Evolutionary conservation across 2,797 vertebrate genomes (phyloP).

Genomic region (Glyptemys insculpta): DNA sequence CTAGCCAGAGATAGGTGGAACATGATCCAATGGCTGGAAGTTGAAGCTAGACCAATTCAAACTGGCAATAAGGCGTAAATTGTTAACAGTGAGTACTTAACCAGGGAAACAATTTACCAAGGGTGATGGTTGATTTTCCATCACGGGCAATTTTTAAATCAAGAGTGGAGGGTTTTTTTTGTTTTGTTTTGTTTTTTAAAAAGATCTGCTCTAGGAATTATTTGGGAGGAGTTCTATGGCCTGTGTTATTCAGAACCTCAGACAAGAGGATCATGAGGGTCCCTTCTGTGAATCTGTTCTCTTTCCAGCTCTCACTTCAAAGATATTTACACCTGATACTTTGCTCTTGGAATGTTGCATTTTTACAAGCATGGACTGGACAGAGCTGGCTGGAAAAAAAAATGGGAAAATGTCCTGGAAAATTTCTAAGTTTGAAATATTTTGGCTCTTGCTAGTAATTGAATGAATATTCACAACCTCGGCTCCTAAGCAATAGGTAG

Average conservation of each 20-base stretch:
- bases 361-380: neutral
- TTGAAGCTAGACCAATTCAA: too few relatives aligned
- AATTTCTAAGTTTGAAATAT: rapidly evolving
- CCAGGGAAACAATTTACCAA: neutral
- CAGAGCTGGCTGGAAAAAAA: rapidly evolving
- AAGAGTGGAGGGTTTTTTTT: neutral
- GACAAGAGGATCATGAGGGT: neutral
- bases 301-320: neutral
- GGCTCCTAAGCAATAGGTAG: neutral
- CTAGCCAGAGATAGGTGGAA: neutral
- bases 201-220: neutral
- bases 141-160: neutral
- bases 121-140: neutral
- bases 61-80: neutral
- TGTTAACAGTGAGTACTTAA: neutral
- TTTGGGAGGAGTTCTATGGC: neutral
- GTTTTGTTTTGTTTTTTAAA: too few relatives aligned
- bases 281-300: neutral
- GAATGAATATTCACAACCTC: neutral
- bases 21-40: neutral
- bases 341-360: neutral
- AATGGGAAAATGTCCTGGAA: neutral
- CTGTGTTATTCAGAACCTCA: neutral
- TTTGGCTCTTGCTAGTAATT: neutral
- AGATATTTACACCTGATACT: neutral